Evolutionary conservation across 2,113 vertebrate genomes (phyloP).

Genomic region (Falcunculus frontatus): DNA sequence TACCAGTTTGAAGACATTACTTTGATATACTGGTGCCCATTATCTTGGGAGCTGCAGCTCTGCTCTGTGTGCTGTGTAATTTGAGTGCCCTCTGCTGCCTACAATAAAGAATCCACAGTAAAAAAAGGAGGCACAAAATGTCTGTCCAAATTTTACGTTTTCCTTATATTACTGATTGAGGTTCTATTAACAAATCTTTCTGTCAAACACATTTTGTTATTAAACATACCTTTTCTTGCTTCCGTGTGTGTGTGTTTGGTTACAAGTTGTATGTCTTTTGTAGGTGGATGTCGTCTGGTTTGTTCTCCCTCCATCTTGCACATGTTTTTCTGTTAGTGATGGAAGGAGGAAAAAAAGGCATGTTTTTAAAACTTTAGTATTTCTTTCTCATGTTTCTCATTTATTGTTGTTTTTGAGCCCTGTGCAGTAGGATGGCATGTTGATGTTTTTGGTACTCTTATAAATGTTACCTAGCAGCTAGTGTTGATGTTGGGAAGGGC

Average conservation of each 20-base stretch:
- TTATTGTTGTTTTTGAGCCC: background rate
- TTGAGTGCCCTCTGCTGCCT: slow-evolving; percentile 50
- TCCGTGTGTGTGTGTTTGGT: background rate
- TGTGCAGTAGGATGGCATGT: background rate
- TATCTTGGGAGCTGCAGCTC: background rate
- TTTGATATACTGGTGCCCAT: background rate
- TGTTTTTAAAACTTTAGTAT: background rate
- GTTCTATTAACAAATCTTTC: background rate
- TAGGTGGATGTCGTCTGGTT: background rate
- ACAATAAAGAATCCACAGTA: background rate
- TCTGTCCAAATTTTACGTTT: background rate
- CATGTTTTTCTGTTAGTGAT: background rate
- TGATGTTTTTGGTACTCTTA: background rate
- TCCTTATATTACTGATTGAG: background rate
- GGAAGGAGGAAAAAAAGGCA: fast-evolving
- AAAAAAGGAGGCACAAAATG: background rate
- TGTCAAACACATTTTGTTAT: background rate
- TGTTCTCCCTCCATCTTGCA: background rate
- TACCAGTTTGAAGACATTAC: background rate
- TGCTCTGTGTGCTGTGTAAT: background rate
- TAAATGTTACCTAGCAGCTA: background rate
- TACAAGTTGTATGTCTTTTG: background rate
- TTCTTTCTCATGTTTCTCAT: background rate
- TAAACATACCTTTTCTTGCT: background rate
- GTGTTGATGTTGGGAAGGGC: background rate